Evolutionary conservation across 2,797 vertebrate species (phyloP), one percentile per base, ranked within the genome.

Genomic region (Siniperca obscura): DNA sequence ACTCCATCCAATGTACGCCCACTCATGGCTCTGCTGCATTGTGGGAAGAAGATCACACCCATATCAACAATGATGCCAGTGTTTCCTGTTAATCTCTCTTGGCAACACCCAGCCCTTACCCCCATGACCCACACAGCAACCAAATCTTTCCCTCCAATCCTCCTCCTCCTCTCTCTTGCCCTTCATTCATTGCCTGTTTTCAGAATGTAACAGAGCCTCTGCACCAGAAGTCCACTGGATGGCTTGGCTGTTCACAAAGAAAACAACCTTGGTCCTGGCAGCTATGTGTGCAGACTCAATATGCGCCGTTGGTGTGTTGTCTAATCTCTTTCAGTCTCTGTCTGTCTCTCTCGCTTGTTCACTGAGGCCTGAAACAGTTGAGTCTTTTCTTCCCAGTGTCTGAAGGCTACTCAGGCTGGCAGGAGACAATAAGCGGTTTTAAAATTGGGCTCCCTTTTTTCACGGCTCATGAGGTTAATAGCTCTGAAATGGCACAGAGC

Each of bases 21-120:
- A 92, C 91, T 94, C 87, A 62, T 87, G 82, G 79, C 82, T 82
- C 88, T 78, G 92, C 87, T 93, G 93, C 93, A 95, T 94, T 95
- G 94, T 95, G 94, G 91, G 93, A 90, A 89, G 91, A 84, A 91
- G 92, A 94, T 94, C 90, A 90, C 92, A 91, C 87, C 91, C 92
- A 86, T 87, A 90, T 88, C 92, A 93, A 94, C 94, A 95, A 94
- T 94, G 92, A 93, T 91, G 92, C 91, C 92, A 94, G 92, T 92
- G 93, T 94, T 95, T 93, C 91, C 90, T 81, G 88, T 84, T 94
- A 94, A 94, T 93, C 92, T 93, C 89, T 92, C 90, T 91, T 93
- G 93, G 93, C 87, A 92, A 93, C 91, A 90, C 86, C 83, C 84
- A 78, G 74, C 74, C 62, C 85, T 87, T 78, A 78, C 88, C 92